phyloP scores from a whole-genome alignment of 2,797 vertebrate genomes.

The Amblyraja radiata region DNA sequence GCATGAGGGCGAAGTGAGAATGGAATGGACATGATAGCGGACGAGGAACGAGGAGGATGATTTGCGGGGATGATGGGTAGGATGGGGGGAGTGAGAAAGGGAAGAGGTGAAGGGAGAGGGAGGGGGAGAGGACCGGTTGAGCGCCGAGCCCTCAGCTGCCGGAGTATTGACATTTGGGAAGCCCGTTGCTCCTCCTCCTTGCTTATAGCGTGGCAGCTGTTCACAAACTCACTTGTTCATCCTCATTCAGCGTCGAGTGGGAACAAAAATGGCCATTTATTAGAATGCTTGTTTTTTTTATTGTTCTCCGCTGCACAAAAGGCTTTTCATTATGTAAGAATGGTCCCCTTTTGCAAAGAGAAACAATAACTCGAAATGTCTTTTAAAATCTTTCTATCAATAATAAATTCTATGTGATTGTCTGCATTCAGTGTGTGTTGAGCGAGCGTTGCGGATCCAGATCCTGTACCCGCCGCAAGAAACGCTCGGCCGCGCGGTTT shows the following conservation, averaged over 20 bases:
- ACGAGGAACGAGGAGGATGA: slow-evolving; percentile 26
- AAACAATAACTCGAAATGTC: slow-evolving; percentile 99
- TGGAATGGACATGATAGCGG: not conserved
- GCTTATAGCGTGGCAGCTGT: slow-evolving; percentile 84
- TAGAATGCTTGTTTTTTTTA: slow-evolving; percentile 93
- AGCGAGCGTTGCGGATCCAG: slow-evolving; percentile 54
- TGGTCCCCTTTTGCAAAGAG: slow-evolving; percentile 71
- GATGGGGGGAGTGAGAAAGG: slow-evolving; percentile 35
- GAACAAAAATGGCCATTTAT: slow-evolving; percentile 96
- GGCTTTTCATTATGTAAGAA: slow-evolving; percentile 86
- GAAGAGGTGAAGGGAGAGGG: slow-evolving; percentile 18
- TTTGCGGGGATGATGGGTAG: not conserved
- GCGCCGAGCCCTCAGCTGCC: not conserved
- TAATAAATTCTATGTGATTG: slow-evolving; percentile 95
- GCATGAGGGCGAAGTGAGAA: not conserved
- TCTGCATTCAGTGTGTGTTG: slow-evolving; percentile 70
- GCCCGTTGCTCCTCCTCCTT: slow-evolving; percentile 72
- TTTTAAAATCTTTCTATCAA: slow-evolving; percentile 78
- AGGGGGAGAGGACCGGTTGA: not conserved
- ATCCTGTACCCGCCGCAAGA: not conserved
- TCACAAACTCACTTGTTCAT: slow-evolving; percentile 81
- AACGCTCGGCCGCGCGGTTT: not conserved
- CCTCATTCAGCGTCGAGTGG: slow-evolving; percentile 82
- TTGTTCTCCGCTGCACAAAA: slow-evolving; percentile 95
- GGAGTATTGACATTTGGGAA: slow-evolving; percentile 48